Evolutionary conservation across 2,888 invertebrate species (phyloP).

Genomic region (Hemistola chrysoprasaria): DNA sequence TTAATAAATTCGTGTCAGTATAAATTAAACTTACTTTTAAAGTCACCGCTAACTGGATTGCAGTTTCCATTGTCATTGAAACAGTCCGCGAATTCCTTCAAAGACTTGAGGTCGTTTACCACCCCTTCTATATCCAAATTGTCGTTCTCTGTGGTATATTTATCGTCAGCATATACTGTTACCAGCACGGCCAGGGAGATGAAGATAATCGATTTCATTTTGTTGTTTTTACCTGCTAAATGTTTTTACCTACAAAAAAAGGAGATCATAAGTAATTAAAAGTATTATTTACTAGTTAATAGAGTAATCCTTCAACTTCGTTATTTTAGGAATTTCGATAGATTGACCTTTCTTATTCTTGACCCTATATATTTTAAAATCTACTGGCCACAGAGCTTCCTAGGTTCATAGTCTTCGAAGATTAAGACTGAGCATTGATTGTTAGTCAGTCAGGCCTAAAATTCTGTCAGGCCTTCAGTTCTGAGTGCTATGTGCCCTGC

Average conservation of each 20-base stretch:
- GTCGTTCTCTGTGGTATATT: constrained; percentile 56
- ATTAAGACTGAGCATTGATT: too few relatives aligned
- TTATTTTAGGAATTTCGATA: too few relatives aligned
- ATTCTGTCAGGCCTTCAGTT: too few relatives aligned
- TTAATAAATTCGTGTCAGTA: background rate
- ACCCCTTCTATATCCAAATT: constrained; percentile 54
- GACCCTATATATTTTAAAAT: too few relatives aligned
- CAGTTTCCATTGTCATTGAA: constrained; percentile 52
- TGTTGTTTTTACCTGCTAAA: constrained; percentile 27
- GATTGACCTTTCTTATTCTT: too few relatives aligned
- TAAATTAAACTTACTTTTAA: constrained; percentile 54
- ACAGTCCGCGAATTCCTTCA: constrained; percentile 46
- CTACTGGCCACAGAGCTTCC: too few relatives aligned
- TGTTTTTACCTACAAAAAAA: background rate
- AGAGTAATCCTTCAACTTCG: too few relatives aligned
- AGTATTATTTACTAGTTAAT: too few relatives aligned
- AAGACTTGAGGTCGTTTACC: constrained; percentile 28
- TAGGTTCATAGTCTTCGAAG: too few relatives aligned
- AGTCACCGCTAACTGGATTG: constrained; percentile 37
- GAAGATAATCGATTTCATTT: constrained; percentile 50
- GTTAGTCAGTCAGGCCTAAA: too few relatives aligned
- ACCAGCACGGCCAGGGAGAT: constrained; percentile 40
- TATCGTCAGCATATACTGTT: constrained; percentile 36
- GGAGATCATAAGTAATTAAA: too few relatives aligned
- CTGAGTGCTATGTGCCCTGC: too few relatives aligned